Evolutionary conservation across 2,797 vertebrate genomes (phyloP).

Genomic region (Capromys pilorides): DNA sequence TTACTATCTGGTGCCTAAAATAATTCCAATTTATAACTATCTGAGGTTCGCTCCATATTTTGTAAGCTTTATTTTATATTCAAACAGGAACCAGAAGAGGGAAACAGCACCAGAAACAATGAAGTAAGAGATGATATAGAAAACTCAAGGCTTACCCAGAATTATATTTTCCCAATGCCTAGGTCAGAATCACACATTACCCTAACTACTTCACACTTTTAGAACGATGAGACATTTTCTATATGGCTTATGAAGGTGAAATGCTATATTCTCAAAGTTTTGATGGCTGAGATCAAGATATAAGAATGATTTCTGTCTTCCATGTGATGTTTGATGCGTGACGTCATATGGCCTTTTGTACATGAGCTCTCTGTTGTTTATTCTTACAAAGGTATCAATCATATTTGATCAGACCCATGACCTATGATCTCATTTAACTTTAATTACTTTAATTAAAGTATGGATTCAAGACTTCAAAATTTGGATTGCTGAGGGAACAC

Average conservation of each 20-base stretch:
- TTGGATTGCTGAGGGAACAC: background rate
- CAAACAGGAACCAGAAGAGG: background rate
- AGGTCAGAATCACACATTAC: background rate
- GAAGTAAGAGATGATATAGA: background rate
- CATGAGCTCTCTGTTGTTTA: background rate
- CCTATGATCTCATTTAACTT: background rate
- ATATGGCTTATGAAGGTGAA: background rate
- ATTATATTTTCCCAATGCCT: background rate
- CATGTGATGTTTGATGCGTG: rapidly evolving
- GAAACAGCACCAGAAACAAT: background rate
- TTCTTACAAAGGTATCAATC: background rate
- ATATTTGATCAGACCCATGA: background rate
- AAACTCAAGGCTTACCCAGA: background rate
- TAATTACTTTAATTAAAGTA: background rate
- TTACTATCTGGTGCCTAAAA: background rate
- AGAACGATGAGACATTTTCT: background rate
- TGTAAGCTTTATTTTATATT: background rate
- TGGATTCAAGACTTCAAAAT: background rate
- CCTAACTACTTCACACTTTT: background rate
- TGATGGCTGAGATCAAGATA: background rate
- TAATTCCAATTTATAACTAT: background rate
- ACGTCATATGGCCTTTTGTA: background rate
- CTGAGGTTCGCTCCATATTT: background rate
- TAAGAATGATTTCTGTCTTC: background rate
- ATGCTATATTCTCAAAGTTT: background rate